Base-by-base conservation (phyloP, 2,888 invertebrate species). In the Clunio marinus region DNA sequence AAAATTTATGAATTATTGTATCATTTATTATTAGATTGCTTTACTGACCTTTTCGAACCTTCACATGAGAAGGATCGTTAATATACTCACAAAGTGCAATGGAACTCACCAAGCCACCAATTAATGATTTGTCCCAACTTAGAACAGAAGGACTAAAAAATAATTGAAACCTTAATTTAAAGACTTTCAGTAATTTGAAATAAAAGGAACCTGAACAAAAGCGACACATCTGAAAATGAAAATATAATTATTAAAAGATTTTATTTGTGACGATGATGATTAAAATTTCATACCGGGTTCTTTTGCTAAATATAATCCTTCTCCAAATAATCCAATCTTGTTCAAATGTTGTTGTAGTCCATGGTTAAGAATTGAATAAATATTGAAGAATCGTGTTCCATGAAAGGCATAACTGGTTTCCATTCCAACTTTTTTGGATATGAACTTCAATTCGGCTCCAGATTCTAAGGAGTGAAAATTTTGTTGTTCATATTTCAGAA, bases 11-110 rank as follows among this genome's bases (percentile, higher is more conserved):
- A n/a, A n/a, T n/a, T n/a, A n/a, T n/a, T n/a, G n/a, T n/a, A n/a
- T n/a, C n/a, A n/a, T n/a, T n/a, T n/a, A n/a, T n/a, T n/a, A n/a
- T n/a, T n/a, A n/a, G n/a, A n/a, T n/a, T n/a, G n/a, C n/a, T n/a
- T n/a, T n/a, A n/a, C n/a, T n/a, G n/a, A n/a, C 25, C 72, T 73
- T 81, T 82, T 71, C 82, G 82, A 71, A 81, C 82, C 73, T 82
- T 82, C 4, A 85, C 83, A 71, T 83, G 83, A 67, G 84, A 83
- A 1, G 86, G 84, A 74, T 89, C 85, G 76, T 89, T 84, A 58
- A 92, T 83, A 66, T 91, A 84, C 80, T 93, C 90, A 78, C 92
- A 89, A 70, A 93, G 78, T 1, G 91, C 91, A 58, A 93, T 82
- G 75, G 89, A 88, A 45, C 89, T 87, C 63, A 91, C 79, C 71